These are phyloP conservation scores for Myrmecobius fasciatus DNA, from an alignment of 2,113 vertebrate species.

Conservation along the genomic window DNA sequence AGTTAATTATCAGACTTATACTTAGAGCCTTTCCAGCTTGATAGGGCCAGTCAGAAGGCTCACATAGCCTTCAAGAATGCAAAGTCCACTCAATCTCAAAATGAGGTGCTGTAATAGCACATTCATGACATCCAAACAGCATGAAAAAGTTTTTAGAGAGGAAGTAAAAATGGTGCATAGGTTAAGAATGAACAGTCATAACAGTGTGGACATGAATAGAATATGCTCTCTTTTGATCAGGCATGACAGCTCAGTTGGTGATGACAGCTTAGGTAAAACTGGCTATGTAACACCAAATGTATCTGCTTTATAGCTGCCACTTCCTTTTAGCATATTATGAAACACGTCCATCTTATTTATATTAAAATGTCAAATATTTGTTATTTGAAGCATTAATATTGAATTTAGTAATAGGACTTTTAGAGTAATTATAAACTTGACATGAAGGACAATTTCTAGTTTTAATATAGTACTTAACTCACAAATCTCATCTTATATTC, in stretches of 20 bases:
- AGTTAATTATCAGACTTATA: background rate
- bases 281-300: background rate
- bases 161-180: background rate
- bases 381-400: background rate
- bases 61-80: background rate
- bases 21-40: background rate
- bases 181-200: background rate
- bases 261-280: constrained; percentile 6
- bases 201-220: background rate
- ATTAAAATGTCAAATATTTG: background rate
- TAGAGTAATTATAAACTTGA: background rate
- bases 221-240: background rate
- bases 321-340: background rate
- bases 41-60: background rate
- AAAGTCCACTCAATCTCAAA: background rate
- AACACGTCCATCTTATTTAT: background rate
- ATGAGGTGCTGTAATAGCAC: background rate
- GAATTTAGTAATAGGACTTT: background rate
- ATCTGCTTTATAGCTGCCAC: constrained; percentile 7
- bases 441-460: constrained; percentile 9
- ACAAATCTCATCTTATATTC: background rate
- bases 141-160: background rate
- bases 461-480: background rate
- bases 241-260: background rate
- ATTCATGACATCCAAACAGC: background rate